phyloP scores from a whole-genome alignment of 2,888 invertebrate genomes.

The Spodoptera exigua region DNA sequence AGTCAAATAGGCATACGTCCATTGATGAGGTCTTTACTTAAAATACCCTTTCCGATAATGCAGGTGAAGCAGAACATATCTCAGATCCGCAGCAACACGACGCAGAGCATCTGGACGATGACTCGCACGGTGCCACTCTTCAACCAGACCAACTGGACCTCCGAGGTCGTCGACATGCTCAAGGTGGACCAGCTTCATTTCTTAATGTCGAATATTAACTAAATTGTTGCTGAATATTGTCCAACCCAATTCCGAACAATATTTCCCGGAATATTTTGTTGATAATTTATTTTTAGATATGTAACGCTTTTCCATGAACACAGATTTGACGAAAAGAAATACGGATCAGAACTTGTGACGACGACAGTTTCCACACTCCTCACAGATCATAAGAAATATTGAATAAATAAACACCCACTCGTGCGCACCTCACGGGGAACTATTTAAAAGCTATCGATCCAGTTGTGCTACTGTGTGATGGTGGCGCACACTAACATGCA shows the following conservation, averaged over 20 bases:
- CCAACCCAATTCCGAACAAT: too few relatives aligned
- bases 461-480: conserved; percentile 12
- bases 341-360: too few relatives aligned
- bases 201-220: background rate
- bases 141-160: conserved; percentile 94
- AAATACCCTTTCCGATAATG: background rate
- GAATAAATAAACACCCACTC: conserved; percentile 3
- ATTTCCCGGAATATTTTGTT: too few relatives aligned
- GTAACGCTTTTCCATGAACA: too few relatives aligned
- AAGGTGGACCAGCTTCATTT: conserved; percentile 71
- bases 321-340: too few relatives aligned
- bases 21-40: too few relatives aligned
- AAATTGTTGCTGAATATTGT: too few relatives aligned
- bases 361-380: too few relatives aligned
- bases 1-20: too few relatives aligned
- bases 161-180: conserved; percentile 90
- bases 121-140: conserved; percentile 91
- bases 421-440: conserved; percentile 18
- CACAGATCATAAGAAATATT: background rate
- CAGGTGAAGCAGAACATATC: conserved; percentile 94
- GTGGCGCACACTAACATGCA: conserved; percentile 1
- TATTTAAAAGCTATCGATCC: conserved; percentile 11
- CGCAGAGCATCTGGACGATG: conserved; percentile 94
- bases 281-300: too few relatives aligned
- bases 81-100: conserved; percentile 92